A percentile compares a stretch with the other conserved stretches of the same genome.
phyloP scores from a whole-genome alignment of 2,888 invertebrate genomes.

The Scaptomyza caliginosa region DNA sequence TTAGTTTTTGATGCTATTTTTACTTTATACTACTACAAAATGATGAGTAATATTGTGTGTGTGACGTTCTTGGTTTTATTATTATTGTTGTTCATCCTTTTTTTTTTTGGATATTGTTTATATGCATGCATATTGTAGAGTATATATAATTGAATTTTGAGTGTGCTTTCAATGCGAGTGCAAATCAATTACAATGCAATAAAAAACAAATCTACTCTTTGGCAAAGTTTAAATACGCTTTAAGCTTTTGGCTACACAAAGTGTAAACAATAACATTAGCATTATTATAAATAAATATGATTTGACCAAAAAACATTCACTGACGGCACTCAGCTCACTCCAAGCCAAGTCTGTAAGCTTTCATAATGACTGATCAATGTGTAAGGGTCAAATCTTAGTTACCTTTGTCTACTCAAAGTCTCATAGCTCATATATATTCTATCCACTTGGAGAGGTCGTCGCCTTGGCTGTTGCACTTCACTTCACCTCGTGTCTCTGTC shows the following conservation, averaged over 20 bases:
- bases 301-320: neutral
- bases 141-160: neutral
- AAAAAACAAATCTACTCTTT: neutral
- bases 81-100: neutral
- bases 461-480: slow-evolving; percentile 23
- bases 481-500: slow-evolving; percentile 15
- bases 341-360: neutral
- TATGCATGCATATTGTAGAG: neutral
- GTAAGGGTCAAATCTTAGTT: no score
- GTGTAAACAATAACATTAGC: neutral
- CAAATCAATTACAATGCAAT: slow-evolving; percentile 22
- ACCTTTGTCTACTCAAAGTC: neutral
- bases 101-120: slow-evolving; percentile 4
- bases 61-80: slow-evolving; percentile 1
- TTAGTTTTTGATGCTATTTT: slow-evolving; percentile 1
- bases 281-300: slow-evolving; percentile 1
- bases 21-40: neutral
- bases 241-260: neutral
- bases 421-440: neutral
- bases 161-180: neutral
- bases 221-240: neutral
- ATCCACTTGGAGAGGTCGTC: slow-evolving; percentile 24
- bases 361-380: neutral
- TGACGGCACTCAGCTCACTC: neutral
- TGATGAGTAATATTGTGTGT: slow-evolving; percentile 18